These are phyloP conservation scores for Nothoprocta pentlandii DNA, from an alignment of 2,113 vertebrate genomes.

Conservation along the genomic window DNA sequence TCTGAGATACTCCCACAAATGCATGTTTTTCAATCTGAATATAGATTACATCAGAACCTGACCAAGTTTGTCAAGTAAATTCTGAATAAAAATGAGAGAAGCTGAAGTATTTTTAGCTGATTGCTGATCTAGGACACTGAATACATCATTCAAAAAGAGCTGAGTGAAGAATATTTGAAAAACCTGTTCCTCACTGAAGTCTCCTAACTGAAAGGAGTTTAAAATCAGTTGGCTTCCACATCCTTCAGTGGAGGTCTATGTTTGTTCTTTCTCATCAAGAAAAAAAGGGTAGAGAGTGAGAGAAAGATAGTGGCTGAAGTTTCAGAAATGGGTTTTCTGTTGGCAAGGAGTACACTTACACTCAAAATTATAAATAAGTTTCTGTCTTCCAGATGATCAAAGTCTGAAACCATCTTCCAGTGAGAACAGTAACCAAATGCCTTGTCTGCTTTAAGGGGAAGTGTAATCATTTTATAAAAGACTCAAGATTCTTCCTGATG, in stretches of 20 bases:
- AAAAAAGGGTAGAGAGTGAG: not conserved
- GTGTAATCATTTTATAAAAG: not conserved
- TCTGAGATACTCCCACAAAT: not conserved
- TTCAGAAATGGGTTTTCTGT: not conserved
- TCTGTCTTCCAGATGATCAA: not conserved
- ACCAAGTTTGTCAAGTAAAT: not conserved
- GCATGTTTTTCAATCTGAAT: not conserved
- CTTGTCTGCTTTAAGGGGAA: not conserved
- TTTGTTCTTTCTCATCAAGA: not conserved
- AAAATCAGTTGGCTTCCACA: not conserved
- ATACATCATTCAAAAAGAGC: not conserved
- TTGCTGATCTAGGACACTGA: not conserved
- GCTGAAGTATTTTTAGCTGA: not conserved
- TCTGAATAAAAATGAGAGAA: conserved; percentile 17
- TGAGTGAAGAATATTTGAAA: not conserved
- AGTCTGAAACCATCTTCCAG: not conserved
- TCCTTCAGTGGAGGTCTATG: accelerated
- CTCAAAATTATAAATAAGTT: not conserved
- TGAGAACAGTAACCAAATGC: not conserved
- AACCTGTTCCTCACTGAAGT: not conserved
- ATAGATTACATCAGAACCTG: not conserved
- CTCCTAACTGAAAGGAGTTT: not conserved
- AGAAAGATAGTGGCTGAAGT: not conserved
- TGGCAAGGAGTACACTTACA: not conserved
- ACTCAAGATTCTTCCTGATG: not conserved